Base-by-base conservation (phyloP, 2,797 vertebrate genomes). In the Morus bassanus region DNA sequence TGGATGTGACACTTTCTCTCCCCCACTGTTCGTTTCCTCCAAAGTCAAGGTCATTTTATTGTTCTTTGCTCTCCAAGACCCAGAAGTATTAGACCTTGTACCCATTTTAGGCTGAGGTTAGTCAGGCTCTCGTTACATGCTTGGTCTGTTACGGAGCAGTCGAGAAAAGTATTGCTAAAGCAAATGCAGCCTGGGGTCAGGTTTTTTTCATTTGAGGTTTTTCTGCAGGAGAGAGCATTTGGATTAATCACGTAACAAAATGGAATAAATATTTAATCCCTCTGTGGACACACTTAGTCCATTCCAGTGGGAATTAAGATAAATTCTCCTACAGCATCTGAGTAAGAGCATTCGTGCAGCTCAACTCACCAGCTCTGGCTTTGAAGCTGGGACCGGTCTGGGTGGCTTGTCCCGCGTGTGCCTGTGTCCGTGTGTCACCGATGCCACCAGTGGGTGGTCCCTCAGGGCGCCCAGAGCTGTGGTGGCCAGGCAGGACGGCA, bases 241-340 rank as follows among this genome's bases (percentile, higher is more conserved):
- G 48, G 48, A 74, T 85, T 88, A 94, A 88, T 94, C 84, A 54
- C 16, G 3, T 89, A 41, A 41, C 70, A 43, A 81, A 84, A 78
- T 61, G 3, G 30, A 86, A 77, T 89, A 95, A 93, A 91, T 89
- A 91, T 80, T 91, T 94, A 89, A 83, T 69, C 59, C 54, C 53
- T 85, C 51, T 89, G 73, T 85, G 64, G 68, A 86, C 65, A 45
- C 51, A 5, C 72, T 86, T 68, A 91, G 75, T 95, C 82, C 76
- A 57, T 90, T 95, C 91, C 95, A 93, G 64, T 0, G 0, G 85
- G 88, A 95, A 39, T 54, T 56, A 54, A 76, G 83, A 82, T 75
- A 56, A 95, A 85, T 76, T 82, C 54, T 56, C 61, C 48, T 78
- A 16, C 82, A 11, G 75, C 9, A 2, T 59, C 59, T 73, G 84